Conservation (phyloP, 2,113 vertebrate species). For the Gadus macrocephalus region DNA sequence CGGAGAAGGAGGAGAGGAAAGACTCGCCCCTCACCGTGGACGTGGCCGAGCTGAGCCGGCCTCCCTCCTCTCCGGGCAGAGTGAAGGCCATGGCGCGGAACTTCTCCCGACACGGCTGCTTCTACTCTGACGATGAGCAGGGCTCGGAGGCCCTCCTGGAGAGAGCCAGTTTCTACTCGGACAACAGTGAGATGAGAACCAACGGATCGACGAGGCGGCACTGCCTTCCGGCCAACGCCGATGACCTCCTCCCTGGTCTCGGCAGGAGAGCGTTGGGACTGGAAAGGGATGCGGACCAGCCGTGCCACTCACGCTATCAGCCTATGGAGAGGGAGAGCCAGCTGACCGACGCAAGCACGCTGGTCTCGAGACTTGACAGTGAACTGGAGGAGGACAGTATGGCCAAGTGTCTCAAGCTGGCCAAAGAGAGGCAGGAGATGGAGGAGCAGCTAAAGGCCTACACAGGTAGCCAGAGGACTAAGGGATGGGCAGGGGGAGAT, state of each 20-base stretch:
- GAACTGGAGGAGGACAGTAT: constrained; percentile 58
- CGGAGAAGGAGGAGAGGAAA: constrained; percentile 56
- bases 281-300: constrained; percentile 43
- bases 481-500: constrained; percentile 26
- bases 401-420: constrained; percentile 61
- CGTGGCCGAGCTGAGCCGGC: constrained; percentile 46
- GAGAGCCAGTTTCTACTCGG: constrained; percentile 70
- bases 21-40: constrained; percentile 59
- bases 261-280: constrained; percentile 45
- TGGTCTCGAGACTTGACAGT: constrained; percentile 60
- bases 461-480: constrained; percentile 37
- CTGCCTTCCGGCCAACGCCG: constrained; percentile 28
- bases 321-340: constrained; percentile 51
- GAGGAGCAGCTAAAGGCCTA: constrained; percentile 64
- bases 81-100: constrained; percentile 69
- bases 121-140: constrained; percentile 72
- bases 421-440: constrained; percentile 67
- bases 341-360: constrained; percentile 56
- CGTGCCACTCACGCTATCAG: constrained; percentile 34
- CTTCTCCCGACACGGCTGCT: constrained; percentile 73
- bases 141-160: constrained; percentile 67
- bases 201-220: constrained; percentile 53
- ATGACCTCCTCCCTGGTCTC: constrained; percentile 58
- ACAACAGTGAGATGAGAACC: constrained; percentile 65
- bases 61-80: constrained; percentile 65